Base-by-base conservation (phyloP, 2,888 invertebrate species). In the Sthenelais limicola region DNA sequence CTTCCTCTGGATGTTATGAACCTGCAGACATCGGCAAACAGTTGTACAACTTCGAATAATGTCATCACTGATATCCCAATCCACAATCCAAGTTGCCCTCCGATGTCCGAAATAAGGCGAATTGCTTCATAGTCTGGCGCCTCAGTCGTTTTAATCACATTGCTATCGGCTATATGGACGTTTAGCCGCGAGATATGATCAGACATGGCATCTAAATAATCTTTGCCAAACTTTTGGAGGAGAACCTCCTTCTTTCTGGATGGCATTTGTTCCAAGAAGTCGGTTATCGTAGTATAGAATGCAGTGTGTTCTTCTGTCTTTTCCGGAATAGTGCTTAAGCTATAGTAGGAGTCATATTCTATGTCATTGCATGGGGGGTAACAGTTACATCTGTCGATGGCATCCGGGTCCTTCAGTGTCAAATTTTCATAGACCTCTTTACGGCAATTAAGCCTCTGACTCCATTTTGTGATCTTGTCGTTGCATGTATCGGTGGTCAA, bases 11-110 rank as follows among this genome's bases (percentile, higher is more conserved):
- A 38, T 12, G 76, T 75, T 15, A 76, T 58, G 48, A 56, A 77
- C 7, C 56, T 68, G 33, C 71, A 67, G 24, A 79, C 48, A 56
- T 79, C 78, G 33, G 72, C 73, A n/a, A 72, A 32, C 30, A 79
- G 72, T 62, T 79, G 78, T 28, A 77, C 30, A 24, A 80, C 78
- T 62, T 80, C 80, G 47, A 80, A 77, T 43, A 80, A 68, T 1
- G 80, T 80, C 54, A 80, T 80, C 35, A 80, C 78, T 1, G 79
- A 80, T 9, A 79, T 79, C 48, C 80, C 80, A 51, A 80, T 78
- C 79, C 79, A 80, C n/a, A 79, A 72, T 0, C 80, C 80, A 18
- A 80, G 74, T 73, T 80, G 80, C n/a, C 80, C 80, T 0, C 80
- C 80, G 49, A 80, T 78, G 68, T 80, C 80, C 12, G 77, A 76